These are phyloP conservation scores for Agrochola circellaris DNA, from an alignment of 2,888 invertebrate genomes.

Conservation along the genomic window DNA sequence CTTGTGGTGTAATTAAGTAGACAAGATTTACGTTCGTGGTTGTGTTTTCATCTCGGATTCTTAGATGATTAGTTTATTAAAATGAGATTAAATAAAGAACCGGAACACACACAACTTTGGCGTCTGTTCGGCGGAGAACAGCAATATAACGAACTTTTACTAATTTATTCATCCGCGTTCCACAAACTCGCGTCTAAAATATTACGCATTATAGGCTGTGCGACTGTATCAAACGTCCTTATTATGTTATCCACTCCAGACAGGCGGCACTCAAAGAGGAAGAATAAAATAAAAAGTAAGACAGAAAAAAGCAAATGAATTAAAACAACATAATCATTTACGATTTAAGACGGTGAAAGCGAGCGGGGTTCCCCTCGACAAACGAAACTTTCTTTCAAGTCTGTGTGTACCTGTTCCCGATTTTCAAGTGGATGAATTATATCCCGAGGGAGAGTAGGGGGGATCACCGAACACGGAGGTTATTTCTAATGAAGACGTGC, in stretches of 20 bases:
- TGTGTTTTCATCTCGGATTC: slow-evolving; percentile 54
- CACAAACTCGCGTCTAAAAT: slow-evolving; percentile 69
- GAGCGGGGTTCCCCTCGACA: slow-evolving; percentile 86
- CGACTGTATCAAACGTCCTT: slow-evolving; percentile 75
- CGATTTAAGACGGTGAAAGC: slow-evolving; percentile 86
- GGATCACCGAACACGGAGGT: slow-evolving; percentile 80
- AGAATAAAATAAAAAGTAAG: slow-evolving; percentile 84
- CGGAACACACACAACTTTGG: slow-evolving; percentile 48
- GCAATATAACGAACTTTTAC: slow-evolving; percentile 73
- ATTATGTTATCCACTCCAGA: slow-evolving; percentile 84
- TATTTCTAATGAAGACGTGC: slow-evolving; percentile 87
- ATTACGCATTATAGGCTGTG: slow-evolving; percentile 68
- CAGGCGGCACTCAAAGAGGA: slow-evolving; percentile 88
- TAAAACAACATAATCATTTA: slow-evolving; percentile 90
- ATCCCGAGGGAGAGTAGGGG: slow-evolving; percentile 87
- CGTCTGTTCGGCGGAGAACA: slow-evolving; percentile 68
- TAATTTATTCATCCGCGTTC: slow-evolving; percentile 77
- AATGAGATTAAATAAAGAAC: slow-evolving; percentile 55
- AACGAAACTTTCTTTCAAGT: slow-evolving; percentile 90
- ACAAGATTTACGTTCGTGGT: background rate
- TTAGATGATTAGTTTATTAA: slow-evolving; percentile 52
- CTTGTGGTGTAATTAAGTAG: background rate
- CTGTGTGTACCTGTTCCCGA: slow-evolving; percentile 88
- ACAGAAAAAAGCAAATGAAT: slow-evolving; percentile 89
- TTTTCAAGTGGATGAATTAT: slow-evolving; percentile 90